Evolutionary conservation across 2,888 invertebrate species (phyloP).

Genomic region (Dolichopus griseipennis): DNA sequence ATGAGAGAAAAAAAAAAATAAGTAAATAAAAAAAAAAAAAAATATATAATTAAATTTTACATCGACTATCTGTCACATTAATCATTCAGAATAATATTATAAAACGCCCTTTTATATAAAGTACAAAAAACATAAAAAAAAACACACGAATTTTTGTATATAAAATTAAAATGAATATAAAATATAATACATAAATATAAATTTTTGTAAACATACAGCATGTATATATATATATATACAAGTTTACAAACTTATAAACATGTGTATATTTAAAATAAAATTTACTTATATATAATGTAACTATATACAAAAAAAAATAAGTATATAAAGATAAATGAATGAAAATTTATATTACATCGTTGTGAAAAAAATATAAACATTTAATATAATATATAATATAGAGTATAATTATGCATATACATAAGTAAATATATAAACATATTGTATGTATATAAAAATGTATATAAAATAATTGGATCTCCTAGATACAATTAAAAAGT

Average conservation of each 20-base stretch:
- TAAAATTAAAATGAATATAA: no score
- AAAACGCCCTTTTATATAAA: not conserved
- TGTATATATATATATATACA: not conserved
- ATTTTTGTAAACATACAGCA: not conserved
- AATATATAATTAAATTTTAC: constrained; percentile 1
- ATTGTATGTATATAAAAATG: not conserved
- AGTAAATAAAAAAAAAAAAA: no score
- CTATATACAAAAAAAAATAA: no score
- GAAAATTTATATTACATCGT: not conserved
- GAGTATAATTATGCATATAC: no score
- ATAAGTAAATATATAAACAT: not conserved
- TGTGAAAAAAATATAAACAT: no score
- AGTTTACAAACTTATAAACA: not conserved
- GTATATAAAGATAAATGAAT: not conserved
- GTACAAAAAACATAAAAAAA: no score
- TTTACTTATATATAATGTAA: not conserved
- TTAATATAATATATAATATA: no score
- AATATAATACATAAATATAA: no score
- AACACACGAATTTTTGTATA: no score
- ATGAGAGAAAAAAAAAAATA: not conserved
- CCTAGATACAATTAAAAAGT: not conserved
- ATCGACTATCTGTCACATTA: constrained; percentile 6
- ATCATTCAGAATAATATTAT: constrained; percentile 4
- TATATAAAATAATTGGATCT: not conserved
- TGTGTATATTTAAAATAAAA: no score